Percentiles rank a stretch among this genome's conserved stretches.
These are phyloP conservation scores for Octodonta nipae DNA, from an alignment of 2,888 invertebrate genomes.

Conservation along the genomic window DNA sequence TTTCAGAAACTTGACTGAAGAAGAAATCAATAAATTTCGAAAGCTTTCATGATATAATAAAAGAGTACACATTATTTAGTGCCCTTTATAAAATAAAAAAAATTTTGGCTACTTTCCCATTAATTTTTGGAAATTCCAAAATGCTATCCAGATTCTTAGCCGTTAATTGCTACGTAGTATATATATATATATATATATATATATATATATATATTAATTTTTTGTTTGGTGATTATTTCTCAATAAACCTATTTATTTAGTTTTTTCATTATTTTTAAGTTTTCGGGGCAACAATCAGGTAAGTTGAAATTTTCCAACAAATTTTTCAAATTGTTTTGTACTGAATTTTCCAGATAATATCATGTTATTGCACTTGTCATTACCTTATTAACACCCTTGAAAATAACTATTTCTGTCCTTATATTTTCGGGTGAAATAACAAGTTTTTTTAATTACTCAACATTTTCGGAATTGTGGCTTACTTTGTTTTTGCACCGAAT, in stretches of 20 bases:
- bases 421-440: background rate
- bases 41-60: too few relatives aligned
- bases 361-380: background rate
- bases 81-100: too few relatives aligned
- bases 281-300: constrained; percentile 1
- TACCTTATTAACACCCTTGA: background rate
- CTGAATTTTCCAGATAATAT: background rate
- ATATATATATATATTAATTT: too few relatives aligned
- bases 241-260: background rate
- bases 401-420: background rate
- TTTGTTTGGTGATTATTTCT: background rate
- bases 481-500: constrained; percentile 1
- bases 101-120: too few relatives aligned
- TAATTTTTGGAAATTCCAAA: too few relatives aligned
- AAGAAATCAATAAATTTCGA: too few relatives aligned
- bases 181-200: too few relatives aligned
- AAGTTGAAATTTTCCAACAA: background rate
- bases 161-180: too few relatives aligned
- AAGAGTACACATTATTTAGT: too few relatives aligned
- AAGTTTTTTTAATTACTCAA: background rate
- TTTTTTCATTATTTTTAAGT: background rate
- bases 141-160: too few relatives aligned
- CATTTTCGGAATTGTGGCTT: background rate
- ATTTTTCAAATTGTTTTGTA: background rate
- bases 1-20: too few relatives aligned